Conservation (phyloP, 2,797 vertebrate species). For the Chelonia mydas region DNA sequence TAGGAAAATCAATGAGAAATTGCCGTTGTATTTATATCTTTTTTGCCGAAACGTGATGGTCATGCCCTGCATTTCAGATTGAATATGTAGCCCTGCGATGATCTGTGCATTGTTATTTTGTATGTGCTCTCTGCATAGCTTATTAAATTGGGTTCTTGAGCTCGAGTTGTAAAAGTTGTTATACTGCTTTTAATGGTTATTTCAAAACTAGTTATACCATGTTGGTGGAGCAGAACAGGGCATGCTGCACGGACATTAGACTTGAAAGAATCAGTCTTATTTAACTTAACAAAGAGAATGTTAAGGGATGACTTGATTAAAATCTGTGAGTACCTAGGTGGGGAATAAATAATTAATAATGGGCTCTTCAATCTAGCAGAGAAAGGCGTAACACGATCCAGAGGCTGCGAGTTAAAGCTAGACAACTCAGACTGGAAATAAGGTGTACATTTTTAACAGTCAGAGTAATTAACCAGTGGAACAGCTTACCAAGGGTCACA, state of each 20-base stretch:
- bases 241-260: not conserved
- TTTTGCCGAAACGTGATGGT: not conserved
- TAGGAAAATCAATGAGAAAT: conserved; percentile 50
- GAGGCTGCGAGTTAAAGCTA: not conserved
- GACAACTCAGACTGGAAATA: not conserved
- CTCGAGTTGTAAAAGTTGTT: not conserved
- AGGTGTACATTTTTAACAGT: not conserved
- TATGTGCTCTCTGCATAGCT: conserved; percentile 55
- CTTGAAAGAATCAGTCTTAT: not conserved
- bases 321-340: not conserved
- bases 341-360: not conserved
- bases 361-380: not conserved
- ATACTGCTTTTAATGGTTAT: not conserved
- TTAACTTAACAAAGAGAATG: not conserved
- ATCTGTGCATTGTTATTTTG: conserved; percentile 65
- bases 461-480: not conserved
- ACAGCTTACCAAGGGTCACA: not conserved
- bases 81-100: conserved; percentile 9
- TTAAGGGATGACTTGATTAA: not conserved
- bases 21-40: not conserved
- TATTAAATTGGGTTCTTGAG: conserved; percentile 74
- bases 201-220: not conserved
- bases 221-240: not conserved
- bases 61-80: conserved; percentile 19
- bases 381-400: not conserved